Percentiles rank a stretch among this genome's conserved stretches.
Evolutionary conservation across 2,888 invertebrate genomes (phyloP).

Genomic region (Drosophila suboccidentalis): DNA sequence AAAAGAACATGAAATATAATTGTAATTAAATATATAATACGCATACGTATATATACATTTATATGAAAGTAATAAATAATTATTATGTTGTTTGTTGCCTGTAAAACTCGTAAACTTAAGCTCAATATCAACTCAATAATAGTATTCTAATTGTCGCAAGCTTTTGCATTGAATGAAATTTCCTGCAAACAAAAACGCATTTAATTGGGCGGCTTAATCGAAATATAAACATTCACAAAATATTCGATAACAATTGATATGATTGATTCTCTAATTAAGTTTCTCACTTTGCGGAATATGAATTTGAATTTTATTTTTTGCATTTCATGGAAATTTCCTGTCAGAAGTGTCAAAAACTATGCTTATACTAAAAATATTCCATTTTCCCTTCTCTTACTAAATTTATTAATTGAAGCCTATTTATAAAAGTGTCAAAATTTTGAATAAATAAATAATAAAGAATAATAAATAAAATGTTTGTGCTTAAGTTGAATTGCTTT

Average conservation of each 20-base stretch:
- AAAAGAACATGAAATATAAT: conserved; percentile 43
- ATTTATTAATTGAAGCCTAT: background rate
- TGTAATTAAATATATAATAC: conserved; percentile 46
- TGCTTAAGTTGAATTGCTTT: no score
- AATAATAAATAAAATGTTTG: no score
- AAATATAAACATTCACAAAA: background rate
- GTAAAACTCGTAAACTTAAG: conserved; percentile 50
- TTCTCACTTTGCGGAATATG: background rate
- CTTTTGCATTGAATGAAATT: conserved; percentile 41
- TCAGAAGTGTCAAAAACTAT: no score
- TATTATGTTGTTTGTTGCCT: conserved; percentile 74
- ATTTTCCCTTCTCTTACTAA: no score
- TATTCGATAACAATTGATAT: background rate
- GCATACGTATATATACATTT: conserved; percentile 28
- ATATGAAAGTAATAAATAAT: conserved; percentile 43
- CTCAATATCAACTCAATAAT: conserved; percentile 57
- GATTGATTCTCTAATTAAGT: background rate
- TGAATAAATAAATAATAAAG: no score
- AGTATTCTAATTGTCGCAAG: conserved; percentile 52
- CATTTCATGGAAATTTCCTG: background rate
- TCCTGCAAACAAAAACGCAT: conserved; percentile 15
- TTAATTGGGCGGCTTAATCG: conserved; percentile 9
- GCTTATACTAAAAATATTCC: no score
- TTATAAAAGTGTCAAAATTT: no score
- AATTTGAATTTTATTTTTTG: background rate